Evolutionary conservation across 2,113 vertebrate genomes (phyloP).

Genomic region (Percina caprodes): DNA sequence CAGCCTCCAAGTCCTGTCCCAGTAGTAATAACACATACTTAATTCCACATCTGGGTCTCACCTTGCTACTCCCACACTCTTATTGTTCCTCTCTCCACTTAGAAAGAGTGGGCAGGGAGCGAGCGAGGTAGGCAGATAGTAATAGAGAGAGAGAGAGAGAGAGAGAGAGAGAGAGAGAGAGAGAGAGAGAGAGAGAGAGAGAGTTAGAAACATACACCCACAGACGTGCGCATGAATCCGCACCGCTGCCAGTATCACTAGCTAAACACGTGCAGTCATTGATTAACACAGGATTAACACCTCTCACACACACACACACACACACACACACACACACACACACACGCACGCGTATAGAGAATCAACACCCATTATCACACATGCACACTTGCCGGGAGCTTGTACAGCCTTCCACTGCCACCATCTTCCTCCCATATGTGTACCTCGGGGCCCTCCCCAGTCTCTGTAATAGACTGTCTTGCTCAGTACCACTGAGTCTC

Average conservation of each 20-base stretch:
- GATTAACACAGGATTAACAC: constrained; percentile 78
- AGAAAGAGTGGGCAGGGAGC: constrained; percentile 50
- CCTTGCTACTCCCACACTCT: constrained; percentile 72
- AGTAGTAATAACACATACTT: constrained; percentile 73
- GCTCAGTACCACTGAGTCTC: constrained; percentile 73
- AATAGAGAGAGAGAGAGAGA: constrained; percentile 26
- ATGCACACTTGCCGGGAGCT: constrained; percentile 59
- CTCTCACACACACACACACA: constrained; percentile 26
- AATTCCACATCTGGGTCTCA: constrained; percentile 75
- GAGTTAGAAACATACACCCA: constrained; percentile 18
- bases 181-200: constrained; percentile 31
- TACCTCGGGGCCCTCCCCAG: constrained; percentile 87
- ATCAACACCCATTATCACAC: constrained; percentile 55
- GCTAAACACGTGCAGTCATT: constrained; percentile 63
- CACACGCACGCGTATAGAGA: constrained; percentile 24
- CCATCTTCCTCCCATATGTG: constrained; percentile 87
- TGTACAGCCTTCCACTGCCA: constrained; percentile 62
- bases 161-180: constrained; percentile 33
- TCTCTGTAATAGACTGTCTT: constrained; percentile 87
- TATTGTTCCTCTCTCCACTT: constrained; percentile 62
- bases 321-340: constrained; percentile 27
- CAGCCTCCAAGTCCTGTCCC: constrained; percentile 56
- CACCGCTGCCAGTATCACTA: constrained; percentile 44
- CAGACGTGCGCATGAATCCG: constrained; percentile 18
- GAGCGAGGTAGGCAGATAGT: constrained; percentile 25